Evolutionary conservation across 2,797 vertebrate genomes (phyloP).

Genomic region (Okamejei kenojei): DNA sequence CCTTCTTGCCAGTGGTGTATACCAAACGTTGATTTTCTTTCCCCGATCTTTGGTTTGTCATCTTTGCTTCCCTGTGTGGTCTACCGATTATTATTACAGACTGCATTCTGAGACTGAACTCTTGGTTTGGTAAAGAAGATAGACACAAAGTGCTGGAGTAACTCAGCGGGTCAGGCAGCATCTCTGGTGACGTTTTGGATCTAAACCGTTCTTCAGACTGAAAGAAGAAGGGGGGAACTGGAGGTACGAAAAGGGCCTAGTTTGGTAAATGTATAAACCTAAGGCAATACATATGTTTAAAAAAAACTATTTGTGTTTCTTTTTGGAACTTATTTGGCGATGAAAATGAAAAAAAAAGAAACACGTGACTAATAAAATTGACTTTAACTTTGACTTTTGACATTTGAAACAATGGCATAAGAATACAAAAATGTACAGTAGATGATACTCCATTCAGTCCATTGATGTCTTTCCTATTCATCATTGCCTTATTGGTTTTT

Average conservation of each 20-base stretch:
- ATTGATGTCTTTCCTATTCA: neutral
- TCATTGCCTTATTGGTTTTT: neutral
- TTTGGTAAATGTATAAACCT: neutral
- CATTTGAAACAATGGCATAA: neutral
- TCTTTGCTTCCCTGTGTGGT: neutral
- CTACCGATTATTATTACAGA: neutral
- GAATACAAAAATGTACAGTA: neutral
- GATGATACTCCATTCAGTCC: neutral
- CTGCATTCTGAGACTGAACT: neutral
- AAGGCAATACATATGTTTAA: neutral
- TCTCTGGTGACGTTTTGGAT: too few species aligned
- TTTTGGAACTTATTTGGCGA: neutral
- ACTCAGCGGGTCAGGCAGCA: too few species aligned
- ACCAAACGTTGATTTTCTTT: neutral
- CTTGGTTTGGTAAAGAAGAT: too few species aligned
- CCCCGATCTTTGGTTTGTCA: neutral
- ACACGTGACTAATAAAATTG: neutral
- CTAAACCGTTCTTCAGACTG: too few species aligned
- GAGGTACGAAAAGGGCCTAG: too few species aligned
- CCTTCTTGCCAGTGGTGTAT: too few species aligned
- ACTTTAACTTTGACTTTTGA: too few species aligned
- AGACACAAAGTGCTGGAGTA: too few species aligned
- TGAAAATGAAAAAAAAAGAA: neutral
- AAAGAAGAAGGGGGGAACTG: too few species aligned
- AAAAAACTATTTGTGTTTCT: neutral